Evolutionary conservation across 2,113 vertebrate species (phyloP), one percentile per base, ranked within the genome.

Genomic region (Calonectris borealis): DNA sequence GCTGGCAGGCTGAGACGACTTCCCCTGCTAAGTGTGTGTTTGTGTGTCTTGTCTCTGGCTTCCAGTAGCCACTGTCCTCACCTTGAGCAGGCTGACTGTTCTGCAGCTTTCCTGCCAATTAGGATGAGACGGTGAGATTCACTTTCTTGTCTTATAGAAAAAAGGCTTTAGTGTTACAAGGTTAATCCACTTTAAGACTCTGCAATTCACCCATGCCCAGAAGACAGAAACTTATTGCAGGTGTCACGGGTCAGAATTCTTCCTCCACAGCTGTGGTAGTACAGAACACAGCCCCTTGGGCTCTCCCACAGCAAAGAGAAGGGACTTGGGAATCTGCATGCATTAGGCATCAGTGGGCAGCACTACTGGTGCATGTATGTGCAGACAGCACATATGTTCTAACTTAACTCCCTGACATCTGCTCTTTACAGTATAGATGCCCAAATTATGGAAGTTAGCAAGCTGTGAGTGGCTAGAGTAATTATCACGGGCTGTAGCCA

Each of bases 111-210:
- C 54, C 62, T 70, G 54, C 31, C 40, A 11, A 21, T 89, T 5
- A 70, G 60, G 25, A 11, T 12, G 70, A 79, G 54, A 44, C 1
- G 11, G 49, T 66, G 52, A 64, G 84, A 83, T 90, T 95, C 54
- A 48, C 69, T 91, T 95, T 79, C 75, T 36, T 73, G 51, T 57
- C 34, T 60, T 76, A 54, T 1, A 66, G 70, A 51, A 77, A 72
- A 62, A 78, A 54, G 51, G 27, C 65, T 92, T 85, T 4, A 52
- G 48, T 34, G 36, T 79, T 93, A 79, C 22, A 48, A 15, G 13
- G 72, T 80, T 92, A 93, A 95, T 86, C 86, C 27, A 19, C 61
- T 76, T 87, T 83, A 72, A 66, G 83, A 69, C 34, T 54, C 19
- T 82, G 65, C n/a, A 58, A 9, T 60, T 83, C 44, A 75, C 44